A percentile compares a stretch with the other conserved stretches of the same genome.
These are phyloP conservation scores for Halichondria panicea DNA, from an alignment of 37 sponge, comb jelly and placozoan species.

Conservation along the genomic window DNA sequence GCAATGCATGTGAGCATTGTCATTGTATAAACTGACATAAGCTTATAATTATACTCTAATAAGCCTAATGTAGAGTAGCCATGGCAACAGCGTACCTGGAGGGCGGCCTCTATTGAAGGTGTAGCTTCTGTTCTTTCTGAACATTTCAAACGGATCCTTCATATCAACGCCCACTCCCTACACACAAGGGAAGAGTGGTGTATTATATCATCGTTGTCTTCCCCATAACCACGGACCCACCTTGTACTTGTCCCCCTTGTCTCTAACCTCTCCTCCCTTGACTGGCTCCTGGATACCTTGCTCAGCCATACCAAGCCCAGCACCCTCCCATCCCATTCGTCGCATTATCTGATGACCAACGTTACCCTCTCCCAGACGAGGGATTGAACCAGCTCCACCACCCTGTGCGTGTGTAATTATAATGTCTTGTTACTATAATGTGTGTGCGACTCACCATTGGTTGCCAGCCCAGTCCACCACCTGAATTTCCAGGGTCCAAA, in stretches of 20 bases:
- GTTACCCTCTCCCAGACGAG: slow-evolving; percentile 63
- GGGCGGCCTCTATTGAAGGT: slow-evolving; percentile 66
- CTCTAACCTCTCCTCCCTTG: slow-evolving; percentile 77
- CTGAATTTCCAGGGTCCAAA: neutral
- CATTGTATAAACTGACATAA: no score
- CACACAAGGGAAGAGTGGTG: neutral
- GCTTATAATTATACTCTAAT: no score
- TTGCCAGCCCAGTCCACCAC: no score
- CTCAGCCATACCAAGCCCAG: slow-evolving; percentile 73
- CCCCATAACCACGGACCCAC: no score
- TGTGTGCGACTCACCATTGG: no score
- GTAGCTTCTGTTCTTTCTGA: slow-evolving; percentile 86
- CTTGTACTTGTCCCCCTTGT: slow-evolving; percentile 83
- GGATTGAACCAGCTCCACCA: no score
- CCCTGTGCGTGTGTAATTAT: no score
- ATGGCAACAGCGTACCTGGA: neutral
- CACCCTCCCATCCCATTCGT: slow-evolving; percentile 93
- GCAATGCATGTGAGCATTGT: no score
- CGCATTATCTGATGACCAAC: slow-evolving; percentile 85
- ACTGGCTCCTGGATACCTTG: slow-evolving; percentile 92
- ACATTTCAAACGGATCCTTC: slow-evolving; percentile 87
- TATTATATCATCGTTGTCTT: neutral
- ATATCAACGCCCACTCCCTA: slow-evolving; percentile 75
- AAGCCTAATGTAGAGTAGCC: no score
- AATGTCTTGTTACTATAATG: no score